Percentiles rank a stretch among this genome's conserved stretches.
Conservation (phyloP, 1,140 invertebrate species). For the Diabrotica undecimpunctata region DNA sequence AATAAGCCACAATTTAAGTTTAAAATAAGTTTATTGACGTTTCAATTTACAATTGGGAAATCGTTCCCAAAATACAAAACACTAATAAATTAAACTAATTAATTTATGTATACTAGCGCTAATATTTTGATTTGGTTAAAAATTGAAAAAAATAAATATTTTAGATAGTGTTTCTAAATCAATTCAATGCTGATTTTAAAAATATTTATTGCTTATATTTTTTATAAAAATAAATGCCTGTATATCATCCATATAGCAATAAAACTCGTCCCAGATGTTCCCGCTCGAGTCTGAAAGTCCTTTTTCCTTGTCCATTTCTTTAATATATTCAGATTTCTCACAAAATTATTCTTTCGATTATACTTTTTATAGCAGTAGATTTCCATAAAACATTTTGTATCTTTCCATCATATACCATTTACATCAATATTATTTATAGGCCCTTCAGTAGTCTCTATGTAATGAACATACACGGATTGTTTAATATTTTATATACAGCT, state of each 20-base stretch:
- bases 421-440: conserved; percentile 26
- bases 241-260: neutral
- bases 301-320: neutral
- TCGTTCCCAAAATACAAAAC: too few species aligned
- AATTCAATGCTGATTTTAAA: too few species aligned
- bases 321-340: conserved; percentile 1
- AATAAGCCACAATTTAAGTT: too few species aligned
- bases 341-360: conserved; percentile 3
- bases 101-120: too few species aligned
- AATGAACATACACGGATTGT: conserved; percentile 29
- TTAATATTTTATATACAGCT: conserved; percentile 33
- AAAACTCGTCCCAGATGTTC: neutral
- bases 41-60: too few species aligned
- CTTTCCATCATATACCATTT: conserved; percentile 20
- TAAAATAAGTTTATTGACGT: too few species aligned
- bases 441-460: conserved; percentile 29
- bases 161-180: too few species aligned
- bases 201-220: too few species aligned
- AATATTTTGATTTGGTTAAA: too few species aligned
- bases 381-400: neutral
- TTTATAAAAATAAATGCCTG: neutral
- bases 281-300: neutral
- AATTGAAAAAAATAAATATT: too few species aligned
- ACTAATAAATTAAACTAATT: too few species aligned
- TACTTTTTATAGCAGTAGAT: neutral